Evolutionary conservation across 2,888 invertebrate species (phyloP).

Genomic region (Eupsilia transversa): DNA sequence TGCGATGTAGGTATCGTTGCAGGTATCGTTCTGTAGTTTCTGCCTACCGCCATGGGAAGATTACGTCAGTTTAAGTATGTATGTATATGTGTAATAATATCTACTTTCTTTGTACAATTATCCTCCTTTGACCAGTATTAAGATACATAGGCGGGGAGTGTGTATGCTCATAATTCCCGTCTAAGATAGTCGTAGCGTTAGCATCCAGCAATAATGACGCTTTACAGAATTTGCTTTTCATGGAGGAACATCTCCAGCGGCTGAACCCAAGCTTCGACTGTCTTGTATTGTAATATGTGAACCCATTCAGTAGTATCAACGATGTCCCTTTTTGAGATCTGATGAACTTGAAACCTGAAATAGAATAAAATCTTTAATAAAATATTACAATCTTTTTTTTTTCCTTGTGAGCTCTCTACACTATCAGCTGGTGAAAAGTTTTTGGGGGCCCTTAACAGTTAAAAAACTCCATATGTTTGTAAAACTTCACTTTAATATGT

Average conservation of each 20-base stretch:
- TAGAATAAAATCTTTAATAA: background rate
- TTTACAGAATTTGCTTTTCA: conserved; percentile 49
- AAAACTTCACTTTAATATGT: background rate
- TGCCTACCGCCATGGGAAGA: background rate
- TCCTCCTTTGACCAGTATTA: background rate
- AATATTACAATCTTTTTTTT: background rate
- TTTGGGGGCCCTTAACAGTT: no score
- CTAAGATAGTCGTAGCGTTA: conserved; percentile 5
- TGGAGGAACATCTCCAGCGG: conserved; percentile 52
- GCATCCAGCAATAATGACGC: conserved; percentile 27
- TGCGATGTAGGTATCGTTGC: background rate
- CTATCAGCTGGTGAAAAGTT: no score
- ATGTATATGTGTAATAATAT: background rate
- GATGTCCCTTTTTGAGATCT: conserved; percentile 42
- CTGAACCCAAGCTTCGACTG: conserved; percentile 11
- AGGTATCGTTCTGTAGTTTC: background rate
- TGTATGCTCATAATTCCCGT: conserved; percentile 25
- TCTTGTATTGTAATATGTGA: conserved; percentile 38
- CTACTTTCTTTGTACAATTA: conserved; percentile 1
- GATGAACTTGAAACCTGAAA: conserved; percentile 45
- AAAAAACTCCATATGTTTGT: background rate
- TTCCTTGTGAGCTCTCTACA: background rate
- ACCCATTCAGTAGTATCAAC: conserved; percentile 43
- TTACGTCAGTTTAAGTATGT: background rate
- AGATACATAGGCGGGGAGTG: conserved; percentile 7